Percentiles rank a stretch among this genome's conserved stretches.
Evolutionary conservation across 1,140 invertebrate genomes (phyloP).

Genomic region (Zaprionus ghesquierei): DNA sequence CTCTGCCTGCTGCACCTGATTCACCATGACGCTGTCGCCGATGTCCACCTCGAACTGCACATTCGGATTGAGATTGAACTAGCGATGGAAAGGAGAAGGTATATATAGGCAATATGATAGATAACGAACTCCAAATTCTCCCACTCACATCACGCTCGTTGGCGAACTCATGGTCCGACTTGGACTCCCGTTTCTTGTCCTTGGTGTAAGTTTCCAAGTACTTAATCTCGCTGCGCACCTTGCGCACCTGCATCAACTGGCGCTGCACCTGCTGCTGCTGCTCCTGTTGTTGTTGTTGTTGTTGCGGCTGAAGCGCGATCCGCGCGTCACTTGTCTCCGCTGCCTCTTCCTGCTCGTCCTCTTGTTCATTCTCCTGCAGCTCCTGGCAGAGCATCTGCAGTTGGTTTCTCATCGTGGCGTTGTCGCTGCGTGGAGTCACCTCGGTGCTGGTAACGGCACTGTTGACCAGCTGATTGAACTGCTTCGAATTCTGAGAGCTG

Average conservation of each 20-base stretch:
- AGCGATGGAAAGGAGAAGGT: not conserved
- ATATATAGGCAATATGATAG: not conserved
- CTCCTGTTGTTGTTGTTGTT: not conserved
- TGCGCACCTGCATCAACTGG: constrained; percentile 64
- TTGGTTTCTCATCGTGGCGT: constrained; percentile 54
- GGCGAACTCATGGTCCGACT: constrained; percentile 77
- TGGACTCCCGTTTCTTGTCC: constrained; percentile 76
- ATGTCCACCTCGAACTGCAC: constrained; percentile 72
- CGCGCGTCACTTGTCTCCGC: too few species aligned
- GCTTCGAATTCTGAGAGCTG: constrained; percentile 34
- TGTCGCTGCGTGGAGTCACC: constrained; percentile 49
- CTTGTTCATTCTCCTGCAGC: not conserved
- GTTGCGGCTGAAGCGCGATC: not conserved
- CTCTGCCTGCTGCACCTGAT: constrained; percentile 22
- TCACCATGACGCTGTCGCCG: constrained; percentile 55
- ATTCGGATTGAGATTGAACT: constrained; percentile 61
- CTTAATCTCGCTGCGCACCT: constrained; percentile 79
- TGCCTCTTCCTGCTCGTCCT: constrained; percentile 11
- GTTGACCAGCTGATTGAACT: constrained; percentile 49
- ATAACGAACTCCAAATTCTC: not conserved
- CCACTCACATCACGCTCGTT: constrained; percentile 69
- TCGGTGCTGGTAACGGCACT: constrained; percentile 52
- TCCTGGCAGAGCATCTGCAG: constrained; percentile 20
- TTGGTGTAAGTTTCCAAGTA: constrained; percentile 60
- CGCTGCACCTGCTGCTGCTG: constrained; percentile 33